A percentile compares a stretch with the other conserved stretches of the same genome.
Conservation (phyloP, 2,888 invertebrate species). For the Drosophila infuscata region DNA sequence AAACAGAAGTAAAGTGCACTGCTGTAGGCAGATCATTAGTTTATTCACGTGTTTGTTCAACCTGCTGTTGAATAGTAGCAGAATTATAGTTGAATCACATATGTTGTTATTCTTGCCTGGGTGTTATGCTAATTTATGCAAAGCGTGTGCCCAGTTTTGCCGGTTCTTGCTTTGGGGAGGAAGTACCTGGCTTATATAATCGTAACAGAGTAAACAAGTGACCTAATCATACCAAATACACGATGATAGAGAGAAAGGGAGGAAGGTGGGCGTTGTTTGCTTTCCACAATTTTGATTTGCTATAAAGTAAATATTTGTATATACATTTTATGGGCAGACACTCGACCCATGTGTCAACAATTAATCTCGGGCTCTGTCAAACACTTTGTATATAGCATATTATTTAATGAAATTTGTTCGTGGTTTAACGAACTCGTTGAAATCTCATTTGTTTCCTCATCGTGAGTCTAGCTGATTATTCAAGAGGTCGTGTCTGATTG, state of each 20-base stretch:
- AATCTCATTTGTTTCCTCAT: conserved; percentile 41
- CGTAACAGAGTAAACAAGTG: conserved; percentile 33
- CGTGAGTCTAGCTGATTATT: conserved; percentile 33
- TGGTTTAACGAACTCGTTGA: conserved; percentile 65
- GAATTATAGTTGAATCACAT: conserved; percentile 47
- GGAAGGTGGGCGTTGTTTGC: conserved; percentile 12
- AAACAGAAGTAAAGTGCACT: neutral
- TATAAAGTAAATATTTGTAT: conserved; percentile 22
- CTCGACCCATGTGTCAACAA: conserved; percentile 32
- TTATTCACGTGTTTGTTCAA: conserved; percentile 65
- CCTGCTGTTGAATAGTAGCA: conserved; percentile 44
- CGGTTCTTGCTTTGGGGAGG: conserved; percentile 55
- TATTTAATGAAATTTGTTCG: conserved; percentile 30
- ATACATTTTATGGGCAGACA: conserved; percentile 31
- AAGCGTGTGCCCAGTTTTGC: conserved; percentile 66
- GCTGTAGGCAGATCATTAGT: conserved; percentile 60
- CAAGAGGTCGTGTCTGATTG: conserved; percentile 28
- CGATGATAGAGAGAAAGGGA: neutral
- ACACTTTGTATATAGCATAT: conserved; percentile 15
- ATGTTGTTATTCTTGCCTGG: conserved; percentile 58
- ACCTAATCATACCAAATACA: conserved; percentile 50
- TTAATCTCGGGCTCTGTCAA: conserved; percentile 33
- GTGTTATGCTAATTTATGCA: conserved; percentile 73
- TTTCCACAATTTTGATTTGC: conserved; percentile 46
- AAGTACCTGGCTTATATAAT: conserved; percentile 47